phyloP scores from a whole-genome alignment of 1,140 invertebrate genomes.

The Centruroides sculpturatus region DNA sequence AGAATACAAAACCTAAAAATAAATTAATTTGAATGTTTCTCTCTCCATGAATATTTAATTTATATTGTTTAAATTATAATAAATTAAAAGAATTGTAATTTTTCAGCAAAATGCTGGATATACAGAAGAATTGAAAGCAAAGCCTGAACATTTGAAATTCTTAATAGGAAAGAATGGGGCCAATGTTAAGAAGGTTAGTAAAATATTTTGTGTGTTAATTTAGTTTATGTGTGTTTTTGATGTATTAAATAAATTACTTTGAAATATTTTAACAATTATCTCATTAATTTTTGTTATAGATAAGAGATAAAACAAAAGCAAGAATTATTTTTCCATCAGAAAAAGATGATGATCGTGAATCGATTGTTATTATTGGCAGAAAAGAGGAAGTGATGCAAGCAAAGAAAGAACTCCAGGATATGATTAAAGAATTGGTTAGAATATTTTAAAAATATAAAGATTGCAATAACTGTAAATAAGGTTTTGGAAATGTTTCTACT shows the following conservation, averaged over 20 bases:
- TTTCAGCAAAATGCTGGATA: constrained; percentile 59
- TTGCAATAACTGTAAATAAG: too few species aligned
- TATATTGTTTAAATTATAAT: too few species aligned
- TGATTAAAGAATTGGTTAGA: constrained; percentile 60
- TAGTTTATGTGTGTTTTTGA: too few species aligned
- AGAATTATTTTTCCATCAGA: constrained; percentile 82
- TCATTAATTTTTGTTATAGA: constrained; percentile 31
- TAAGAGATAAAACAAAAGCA: constrained; percentile 77
- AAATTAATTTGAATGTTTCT: too few species aligned
- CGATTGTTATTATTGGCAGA: constrained; percentile 83
- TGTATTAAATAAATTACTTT: too few species aligned
- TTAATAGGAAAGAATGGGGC: constrained; percentile 83
- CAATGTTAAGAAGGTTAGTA: constrained; percentile 67
- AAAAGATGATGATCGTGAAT: constrained; percentile 70
- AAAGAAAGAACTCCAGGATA: constrained; percentile 64
- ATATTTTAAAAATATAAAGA: too few species aligned
- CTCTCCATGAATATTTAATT: too few species aligned
- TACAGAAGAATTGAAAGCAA: constrained; percentile 65
- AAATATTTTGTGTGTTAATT: neutral
- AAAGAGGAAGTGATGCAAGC: constrained; percentile 47
- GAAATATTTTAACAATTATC: neutral
- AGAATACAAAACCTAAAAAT: too few species aligned
- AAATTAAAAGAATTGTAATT: neutral
- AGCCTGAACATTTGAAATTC: constrained; percentile 86
- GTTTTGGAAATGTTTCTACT: too few species aligned